Base-by-base conservation (phyloP, 2,797 vertebrate genomes). In the Macrochelys suwanniensis region DNA sequence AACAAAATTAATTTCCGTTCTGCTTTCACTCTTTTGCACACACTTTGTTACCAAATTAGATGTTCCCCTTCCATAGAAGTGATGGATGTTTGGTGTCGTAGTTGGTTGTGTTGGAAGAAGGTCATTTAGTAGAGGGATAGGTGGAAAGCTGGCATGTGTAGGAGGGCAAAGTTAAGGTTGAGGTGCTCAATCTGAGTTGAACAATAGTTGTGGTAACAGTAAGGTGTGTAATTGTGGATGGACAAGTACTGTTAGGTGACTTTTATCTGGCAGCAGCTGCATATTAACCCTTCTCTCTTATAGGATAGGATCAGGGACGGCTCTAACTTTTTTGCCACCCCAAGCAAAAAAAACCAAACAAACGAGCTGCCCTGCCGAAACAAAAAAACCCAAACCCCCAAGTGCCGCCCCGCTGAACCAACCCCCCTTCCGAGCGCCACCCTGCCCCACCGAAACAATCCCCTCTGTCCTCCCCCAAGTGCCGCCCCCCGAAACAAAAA, bases 201-300 rank as follows among this genome's bases (percentile, higher is more conserved):
- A 12, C 3, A 56, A 17, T 51, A 84, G 19, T 9, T 25, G 2
- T 45, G 78, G 47, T 78, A 90, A 11, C 8, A 51, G 2, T 87
- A 33, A 65, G 10, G 31, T 17, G 1, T 37, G 2, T 85, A 42
- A 9, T 88, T 91, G 25, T 76, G 13, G 11, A 25, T 56, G 42
- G 23, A 78, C 13, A 78, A 80, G 16, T 16, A 91, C 42, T 85
- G 49, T 6, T 31, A 82, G 10, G 86, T 4, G 6, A n/a, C 21
- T 21, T 96, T 82, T 90, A 21, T 90, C 56, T 95, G 45, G 82
- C 65, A 54, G 26, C 37, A 81, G 61, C 61, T 85, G 26, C 80
- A 33, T 49, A 4, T 79, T 42, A 68, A 68, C 57, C 11, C 57
- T 93, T 90, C 81, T 47, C 68, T 91, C 6, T 84, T 90, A 68